Percentiles rank a stretch among this genome's conserved stretches.
These are phyloP conservation scores for Sakesphorus luctuosus DNA, from an alignment of 2,113 vertebrate species.

Conservation along the genomic window DNA sequence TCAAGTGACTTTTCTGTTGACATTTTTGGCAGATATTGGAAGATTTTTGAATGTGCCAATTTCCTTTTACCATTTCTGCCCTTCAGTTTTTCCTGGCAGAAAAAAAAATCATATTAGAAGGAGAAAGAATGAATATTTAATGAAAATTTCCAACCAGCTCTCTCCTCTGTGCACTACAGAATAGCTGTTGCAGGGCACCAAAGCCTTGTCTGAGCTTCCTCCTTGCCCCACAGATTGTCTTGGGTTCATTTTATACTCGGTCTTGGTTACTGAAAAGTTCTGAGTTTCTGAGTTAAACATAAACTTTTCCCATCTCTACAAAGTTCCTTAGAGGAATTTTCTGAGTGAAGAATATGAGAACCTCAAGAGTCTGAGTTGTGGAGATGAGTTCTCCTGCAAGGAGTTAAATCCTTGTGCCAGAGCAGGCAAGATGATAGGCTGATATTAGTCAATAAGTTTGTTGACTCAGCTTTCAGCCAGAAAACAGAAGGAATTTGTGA, in stretches of 20 bases:
- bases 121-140: background rate
- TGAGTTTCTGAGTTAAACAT: background rate
- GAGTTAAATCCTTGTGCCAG: background rate
- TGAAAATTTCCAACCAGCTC: background rate
- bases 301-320: background rate
- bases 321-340: background rate
- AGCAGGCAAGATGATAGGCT: background rate
- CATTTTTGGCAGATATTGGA: background rate
- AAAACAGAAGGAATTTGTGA: background rate
- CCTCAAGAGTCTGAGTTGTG: fast-evolving
- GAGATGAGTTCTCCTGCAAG: background rate
- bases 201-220: background rate
- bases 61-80: background rate
- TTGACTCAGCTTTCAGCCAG: background rate
- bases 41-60: background rate
- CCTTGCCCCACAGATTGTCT: background rate
- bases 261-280: background rate
- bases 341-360: background rate
- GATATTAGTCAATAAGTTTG: background rate
- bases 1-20: background rate
- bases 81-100: background rate
- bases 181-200: background rate
- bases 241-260: background rate
- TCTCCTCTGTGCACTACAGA: background rate
- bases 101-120: background rate